A percentile compares a stretch with the other conserved stretches of the same genome.
Conservation (phyloP, 2,888 invertebrate genomes). For the Nephrotoma appendiculata region DNA sequence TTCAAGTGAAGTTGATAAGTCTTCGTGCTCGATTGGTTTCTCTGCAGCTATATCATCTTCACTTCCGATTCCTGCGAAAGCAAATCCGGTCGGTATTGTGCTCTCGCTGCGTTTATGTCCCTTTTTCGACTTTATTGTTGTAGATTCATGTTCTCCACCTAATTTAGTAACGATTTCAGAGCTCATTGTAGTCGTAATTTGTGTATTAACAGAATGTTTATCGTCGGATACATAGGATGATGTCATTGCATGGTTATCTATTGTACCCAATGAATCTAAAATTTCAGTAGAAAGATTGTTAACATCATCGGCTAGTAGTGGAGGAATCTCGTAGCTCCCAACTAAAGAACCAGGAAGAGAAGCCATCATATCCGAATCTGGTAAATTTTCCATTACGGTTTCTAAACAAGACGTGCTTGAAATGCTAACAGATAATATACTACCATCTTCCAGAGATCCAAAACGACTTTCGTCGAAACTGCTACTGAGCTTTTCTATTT, state of each 20-base stretch:
- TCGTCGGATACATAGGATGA: conserved; percentile 19
- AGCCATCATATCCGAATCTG: conserved; percentile 25
- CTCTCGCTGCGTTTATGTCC: conserved; percentile 43
- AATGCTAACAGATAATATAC: conserved; percentile 40
- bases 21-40: conserved; percentile 6
- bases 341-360: conserved; percentile 30
- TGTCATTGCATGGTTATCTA: conserved; percentile 18
- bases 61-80: conserved; percentile 25
- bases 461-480: conserved; percentile 34
- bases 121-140: conserved; percentile 23
- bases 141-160: conserved; percentile 18
- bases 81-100: conserved; percentile 21
- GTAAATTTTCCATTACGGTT: conserved; percentile 27
- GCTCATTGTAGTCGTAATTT: conserved; percentile 19
- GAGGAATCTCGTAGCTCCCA: conserved; percentile 24
- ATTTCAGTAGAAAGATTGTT: conserved; percentile 11
- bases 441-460: conserved; percentile 42
- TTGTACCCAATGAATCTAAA: conserved; percentile 1
- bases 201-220: conserved; percentile 11
- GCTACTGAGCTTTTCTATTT: conserved; percentile 13
- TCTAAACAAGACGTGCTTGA: conserved; percentile 42
- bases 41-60: conserved; percentile 13
- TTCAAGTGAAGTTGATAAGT: conserved; percentile 21
- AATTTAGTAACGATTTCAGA: conserved; percentile 16
- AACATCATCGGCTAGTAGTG: conserved; percentile 14